These are phyloP conservation scores for Labeo rohita DNA, from an alignment of 2,113 vertebrate species.

Conservation along the genomic window DNA sequence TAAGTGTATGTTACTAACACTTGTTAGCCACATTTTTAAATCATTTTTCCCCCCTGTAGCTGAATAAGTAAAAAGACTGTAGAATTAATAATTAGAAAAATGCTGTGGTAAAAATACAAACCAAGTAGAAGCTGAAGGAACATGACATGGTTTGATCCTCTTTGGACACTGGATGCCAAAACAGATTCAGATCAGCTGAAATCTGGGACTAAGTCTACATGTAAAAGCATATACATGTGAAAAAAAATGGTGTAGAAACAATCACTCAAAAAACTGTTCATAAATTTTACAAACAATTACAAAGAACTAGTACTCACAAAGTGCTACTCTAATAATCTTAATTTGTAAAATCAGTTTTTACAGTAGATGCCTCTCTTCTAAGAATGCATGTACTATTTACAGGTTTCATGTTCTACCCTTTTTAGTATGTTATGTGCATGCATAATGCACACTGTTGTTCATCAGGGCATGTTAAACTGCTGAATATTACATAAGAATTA, in stretches of 20 bases:
- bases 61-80: slow-evolving; percentile 33
- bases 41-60: slow-evolving; percentile 36
- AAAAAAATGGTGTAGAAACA: no score
- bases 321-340: no score
- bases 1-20: background rate
- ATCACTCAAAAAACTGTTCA: no score
- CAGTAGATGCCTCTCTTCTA: background rate
- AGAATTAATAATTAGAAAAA: slow-evolving; percentile 41
- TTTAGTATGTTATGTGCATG: background rate
- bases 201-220: no score
- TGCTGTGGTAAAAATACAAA: background rate
- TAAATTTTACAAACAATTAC: no score
- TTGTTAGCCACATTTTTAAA: slow-evolving; percentile 18
- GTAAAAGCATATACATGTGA: no score
- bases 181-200: slow-evolving; percentile 3
- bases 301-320: no score
- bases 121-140: background rate
- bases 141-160: background rate
- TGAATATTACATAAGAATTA: slow-evolving; percentile 21
- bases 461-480: slow-evolving; percentile 2
- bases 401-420: background rate
- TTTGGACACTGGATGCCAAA: background rate
- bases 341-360: no score
- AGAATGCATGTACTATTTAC: background rate
- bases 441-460: background rate